These are phyloP conservation scores for Acomys russatus DNA, from an alignment of 2,797 vertebrate species.

Conservation along the genomic window DNA sequence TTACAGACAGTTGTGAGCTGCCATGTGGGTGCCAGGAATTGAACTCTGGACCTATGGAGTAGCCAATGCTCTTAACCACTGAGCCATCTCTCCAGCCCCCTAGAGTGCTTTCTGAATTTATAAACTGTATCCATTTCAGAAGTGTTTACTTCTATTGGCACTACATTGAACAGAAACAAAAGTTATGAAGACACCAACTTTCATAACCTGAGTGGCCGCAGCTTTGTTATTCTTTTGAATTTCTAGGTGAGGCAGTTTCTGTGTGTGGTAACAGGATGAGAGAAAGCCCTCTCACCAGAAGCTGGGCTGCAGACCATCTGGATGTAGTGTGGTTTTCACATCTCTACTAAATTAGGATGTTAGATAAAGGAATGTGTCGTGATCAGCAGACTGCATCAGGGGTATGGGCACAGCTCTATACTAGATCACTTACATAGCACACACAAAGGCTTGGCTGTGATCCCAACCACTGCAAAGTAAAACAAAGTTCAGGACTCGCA, in stretches of 20 bases:
- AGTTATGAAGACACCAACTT: neutral
- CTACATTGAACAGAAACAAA: conserved; percentile 29
- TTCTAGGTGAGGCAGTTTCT: neutral
- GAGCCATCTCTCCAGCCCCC: too few relatives aligned
- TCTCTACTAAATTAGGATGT: neutral
- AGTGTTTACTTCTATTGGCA: neutral
- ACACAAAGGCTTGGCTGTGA: neutral
- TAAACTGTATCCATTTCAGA: neutral
- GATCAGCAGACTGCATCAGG: neutral
- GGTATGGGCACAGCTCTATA: neutral
- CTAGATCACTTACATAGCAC: neutral
- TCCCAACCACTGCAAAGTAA: too few relatives aligned
- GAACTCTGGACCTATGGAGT: too few relatives aligned
- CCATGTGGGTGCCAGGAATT: too few relatives aligned
- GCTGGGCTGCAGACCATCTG: neutral
- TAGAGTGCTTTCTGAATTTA: conserved; percentile 26
- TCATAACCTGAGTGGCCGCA: neutral
- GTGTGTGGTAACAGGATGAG: neutral
- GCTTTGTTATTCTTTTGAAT: neutral
- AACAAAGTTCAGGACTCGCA: neutral
- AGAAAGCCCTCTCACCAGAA: neutral
- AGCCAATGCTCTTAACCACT: too few relatives aligned
- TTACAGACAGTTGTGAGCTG: too few relatives aligned
- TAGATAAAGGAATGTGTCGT: neutral
- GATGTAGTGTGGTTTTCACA: neutral